A percentile compares a stretch with the other conserved stretches of the same genome.
Evolutionary conservation across 2,797 vertebrate species (phyloP).

Genomic region (Danio choprae): DNA sequence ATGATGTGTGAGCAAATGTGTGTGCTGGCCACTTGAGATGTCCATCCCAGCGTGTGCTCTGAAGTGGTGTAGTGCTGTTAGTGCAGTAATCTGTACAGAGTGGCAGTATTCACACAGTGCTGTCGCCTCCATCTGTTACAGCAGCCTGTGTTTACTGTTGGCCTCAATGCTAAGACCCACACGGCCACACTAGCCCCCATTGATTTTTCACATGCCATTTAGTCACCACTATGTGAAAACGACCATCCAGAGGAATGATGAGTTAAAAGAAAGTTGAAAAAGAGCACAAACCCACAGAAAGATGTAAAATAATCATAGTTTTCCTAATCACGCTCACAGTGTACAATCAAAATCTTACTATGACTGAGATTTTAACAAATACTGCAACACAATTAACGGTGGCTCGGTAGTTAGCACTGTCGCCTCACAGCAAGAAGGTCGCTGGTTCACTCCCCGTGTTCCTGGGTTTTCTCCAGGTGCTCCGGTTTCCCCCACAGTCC

Average conservation of each 20-base stretch:
- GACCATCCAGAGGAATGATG: background rate
- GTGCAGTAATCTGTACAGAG: slow-evolving; percentile 27
- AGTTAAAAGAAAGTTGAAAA: background rate
- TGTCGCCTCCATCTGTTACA: slow-evolving; percentile 49
- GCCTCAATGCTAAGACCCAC: slow-evolving; percentile 38
- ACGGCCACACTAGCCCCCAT: slow-evolving; percentile 30
- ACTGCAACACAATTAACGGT: no score
- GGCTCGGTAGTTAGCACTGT: no score
- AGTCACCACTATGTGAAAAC: slow-evolving; percentile 44
- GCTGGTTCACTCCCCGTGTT: no score
- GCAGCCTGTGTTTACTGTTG: slow-evolving; percentile 53
- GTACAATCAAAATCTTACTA: background rate
- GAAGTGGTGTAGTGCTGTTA: slow-evolving; percentile 14
- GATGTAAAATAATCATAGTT: background rate
- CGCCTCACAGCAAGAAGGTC: no score
- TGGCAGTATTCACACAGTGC: slow-evolving; percentile 39
- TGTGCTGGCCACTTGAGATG: slow-evolving; percentile 3
- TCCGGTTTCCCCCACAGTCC: no score
- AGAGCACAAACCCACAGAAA: background rate
- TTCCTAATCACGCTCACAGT: background rate
- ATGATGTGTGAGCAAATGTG: background rate
- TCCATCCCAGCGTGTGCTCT: background rate
- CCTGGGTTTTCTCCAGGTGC: no score
- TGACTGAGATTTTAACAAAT: background rate
- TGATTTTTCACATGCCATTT: slow-evolving; percentile 65